These are phyloP conservation scores for Hiodon tergisus DNA, from an alignment of 2,113 vertebrate genomes.

Conservation along the genomic window DNA sequence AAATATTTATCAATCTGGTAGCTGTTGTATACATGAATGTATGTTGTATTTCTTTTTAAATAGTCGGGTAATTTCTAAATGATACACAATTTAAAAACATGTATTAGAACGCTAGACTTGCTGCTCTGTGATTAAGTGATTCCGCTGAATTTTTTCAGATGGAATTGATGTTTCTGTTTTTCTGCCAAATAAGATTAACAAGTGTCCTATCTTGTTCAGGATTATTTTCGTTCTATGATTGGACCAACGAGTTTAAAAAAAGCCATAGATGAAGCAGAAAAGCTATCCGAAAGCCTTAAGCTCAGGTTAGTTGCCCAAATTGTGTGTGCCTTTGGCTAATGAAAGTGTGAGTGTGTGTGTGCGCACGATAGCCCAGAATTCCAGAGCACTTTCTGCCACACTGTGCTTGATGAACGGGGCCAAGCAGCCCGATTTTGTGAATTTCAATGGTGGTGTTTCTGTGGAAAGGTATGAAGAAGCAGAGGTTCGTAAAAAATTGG, in stretches of 20 bases:
- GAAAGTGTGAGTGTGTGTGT: no score
- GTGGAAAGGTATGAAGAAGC: slow-evolving; percentile 86
- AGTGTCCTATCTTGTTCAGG: slow-evolving; percentile 55
- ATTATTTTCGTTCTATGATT: slow-evolving; percentile 82
- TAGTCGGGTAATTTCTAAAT: neutral
- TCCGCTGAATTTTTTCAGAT: neutral
- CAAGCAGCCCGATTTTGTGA: no score
- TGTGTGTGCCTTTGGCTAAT: neutral
- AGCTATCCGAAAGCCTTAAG: slow-evolving; percentile 93
- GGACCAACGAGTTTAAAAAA: slow-evolving; percentile 86
- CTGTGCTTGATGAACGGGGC: neutral
- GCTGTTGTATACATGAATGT: no score
- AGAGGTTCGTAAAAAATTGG: slow-evolving; percentile 90
- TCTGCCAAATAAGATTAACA: neutral
- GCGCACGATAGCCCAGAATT: no score
- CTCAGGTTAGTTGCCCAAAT: slow-evolving; percentile 57
- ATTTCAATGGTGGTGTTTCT: neutral
- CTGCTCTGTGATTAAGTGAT: neutral
- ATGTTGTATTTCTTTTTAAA: no score
- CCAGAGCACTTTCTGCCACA: neutral
- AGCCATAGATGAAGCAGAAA: slow-evolving; percentile 94
- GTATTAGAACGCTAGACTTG: no score
- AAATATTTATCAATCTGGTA: no score
- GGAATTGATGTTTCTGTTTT: neutral
- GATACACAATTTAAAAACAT: neutral